Conservation (phyloP, 2,113 vertebrate species). For the Garra rufa region DNA sequence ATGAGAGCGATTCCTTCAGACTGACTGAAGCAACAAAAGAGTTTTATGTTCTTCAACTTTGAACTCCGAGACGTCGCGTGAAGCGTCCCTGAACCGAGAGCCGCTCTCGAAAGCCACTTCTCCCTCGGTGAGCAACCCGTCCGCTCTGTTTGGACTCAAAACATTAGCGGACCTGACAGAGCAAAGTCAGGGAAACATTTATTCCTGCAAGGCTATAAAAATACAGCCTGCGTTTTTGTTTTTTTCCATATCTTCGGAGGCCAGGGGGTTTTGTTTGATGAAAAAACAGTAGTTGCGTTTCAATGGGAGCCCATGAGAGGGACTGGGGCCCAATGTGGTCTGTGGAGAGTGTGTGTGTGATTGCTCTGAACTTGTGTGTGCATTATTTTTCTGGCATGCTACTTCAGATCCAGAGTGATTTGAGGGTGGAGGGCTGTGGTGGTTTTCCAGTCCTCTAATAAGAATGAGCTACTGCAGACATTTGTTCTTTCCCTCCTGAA, state of each 20-base stretch:
- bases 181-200: conserved; percentile 78
- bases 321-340: conserved; percentile 66
- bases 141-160: conserved; percentile 76
- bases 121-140: conserved; percentile 59
- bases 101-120: conserved; percentile 28
- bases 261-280: conserved; percentile 72
- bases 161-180: conserved; percentile 75
- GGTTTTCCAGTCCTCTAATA: conserved; percentile 28
- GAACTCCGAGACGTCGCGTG: conserved; percentile 3
- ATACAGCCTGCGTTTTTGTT: conserved; percentile 72
- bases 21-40: conserved; percentile 28
- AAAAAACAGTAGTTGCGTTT: conserved; percentile 75
- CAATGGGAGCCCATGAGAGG: conserved; percentile 70
- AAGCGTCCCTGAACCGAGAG: conserved; percentile 21
- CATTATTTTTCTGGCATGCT: conserved; percentile 63
- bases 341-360: conserved; percentile 65
- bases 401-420: conserved; percentile 39
- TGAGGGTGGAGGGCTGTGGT: conserved; percentile 32
- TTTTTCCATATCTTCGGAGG: conserved; percentile 61
- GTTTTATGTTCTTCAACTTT: conserved; percentile 36
- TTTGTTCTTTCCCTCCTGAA: background rate
- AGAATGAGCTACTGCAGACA: conserved; percentile 38
- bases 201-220: conserved; percentile 76
- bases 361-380: conserved; percentile 52
- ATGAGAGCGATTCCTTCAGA: conserved; percentile 42